Evolutionary conservation across 2,888 invertebrate genomes (phyloP), one percentile per base, ranked within the genome.

Genomic region (Coenonympha arcania): DNA sequence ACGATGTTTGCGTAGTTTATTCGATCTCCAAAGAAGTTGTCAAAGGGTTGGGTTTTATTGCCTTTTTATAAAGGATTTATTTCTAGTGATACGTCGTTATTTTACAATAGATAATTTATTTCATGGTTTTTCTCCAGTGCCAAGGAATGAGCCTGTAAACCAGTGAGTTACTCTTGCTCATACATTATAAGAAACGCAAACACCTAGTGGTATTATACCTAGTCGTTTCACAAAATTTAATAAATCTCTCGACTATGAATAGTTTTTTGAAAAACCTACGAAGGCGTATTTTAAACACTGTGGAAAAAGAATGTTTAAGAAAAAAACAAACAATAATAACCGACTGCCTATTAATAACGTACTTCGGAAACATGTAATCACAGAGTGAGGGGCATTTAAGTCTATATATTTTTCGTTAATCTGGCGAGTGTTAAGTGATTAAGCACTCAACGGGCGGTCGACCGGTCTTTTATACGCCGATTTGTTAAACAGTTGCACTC

Each of bases 391-490:
- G 63, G 60, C 63, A 69, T 71, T 75, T 71, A 71, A 28, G 36
- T 68, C 75, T 60, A 77, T 82, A 82, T 82, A 83, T 83, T 76
- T 65, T 59, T 66, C 71, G 71, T 76, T 84, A 83, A 85, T 83
- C 82, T 65, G 70, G 67, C 53, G 69, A 80, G 83, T 80, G 84
- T 81, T 86, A 82, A 83, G 86, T 85, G 84, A 86, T 85, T 84
- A 86, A 86, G 79, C 73, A 68, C 82, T 73, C 83, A 62, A 70
- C 79, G 72, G 83, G 85, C 60, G 79, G 76, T 64, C 69, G 68
- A 68, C 65, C 69, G 74, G 74, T 72, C 82, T 77, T 73, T 79
- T 77, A 76, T 78, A 69, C 78, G 68, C 66, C 78, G 79, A 84
- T 85, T 84, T 83, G 81, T 83, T 81, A 75, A 81, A 73, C 74